phyloP scores from a whole-genome alignment of 1,140 invertebrate species.

The Mya arenaria region DNA sequence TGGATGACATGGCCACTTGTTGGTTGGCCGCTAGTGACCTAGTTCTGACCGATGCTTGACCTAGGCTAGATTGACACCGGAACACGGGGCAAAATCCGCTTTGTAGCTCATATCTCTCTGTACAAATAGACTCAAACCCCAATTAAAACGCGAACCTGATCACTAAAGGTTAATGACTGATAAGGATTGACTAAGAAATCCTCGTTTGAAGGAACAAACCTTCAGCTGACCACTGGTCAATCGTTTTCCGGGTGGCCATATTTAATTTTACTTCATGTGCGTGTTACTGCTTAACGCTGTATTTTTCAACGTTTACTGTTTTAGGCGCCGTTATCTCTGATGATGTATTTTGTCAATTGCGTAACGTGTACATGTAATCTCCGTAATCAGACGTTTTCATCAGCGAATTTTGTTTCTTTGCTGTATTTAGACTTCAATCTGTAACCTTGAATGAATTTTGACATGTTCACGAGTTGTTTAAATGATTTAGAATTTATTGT shows the following conservation, averaged over 20 bases:
- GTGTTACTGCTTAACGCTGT: no score
- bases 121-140: constrained; percentile 30
- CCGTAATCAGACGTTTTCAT: no score
- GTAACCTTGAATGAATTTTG: no score
- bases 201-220: not conserved
- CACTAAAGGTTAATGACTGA: constrained; percentile 37
- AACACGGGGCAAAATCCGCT: constrained; percentile 22
- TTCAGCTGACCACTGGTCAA: constrained; percentile 31
- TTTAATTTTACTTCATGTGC: no score
- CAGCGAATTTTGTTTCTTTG: no score
- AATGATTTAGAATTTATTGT: no score
- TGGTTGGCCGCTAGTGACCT: constrained; percentile 50
- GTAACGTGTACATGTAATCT: no score
- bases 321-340: no score
- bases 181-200: constrained; percentile 4
- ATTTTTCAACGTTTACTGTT: no score
- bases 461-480: no score
- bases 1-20: constrained; percentile 49
- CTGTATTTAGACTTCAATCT: no score
- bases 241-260: constrained; percentile 53
- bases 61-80: constrained; percentile 52
- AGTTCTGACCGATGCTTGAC: constrained; percentile 56
- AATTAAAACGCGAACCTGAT: constrained; percentile 20
- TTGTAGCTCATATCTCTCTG: constrained; percentile 5
- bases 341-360: no score